Base-by-base conservation (phyloP, 1,140 invertebrate species). In the Pomacea maculata region DNA sequence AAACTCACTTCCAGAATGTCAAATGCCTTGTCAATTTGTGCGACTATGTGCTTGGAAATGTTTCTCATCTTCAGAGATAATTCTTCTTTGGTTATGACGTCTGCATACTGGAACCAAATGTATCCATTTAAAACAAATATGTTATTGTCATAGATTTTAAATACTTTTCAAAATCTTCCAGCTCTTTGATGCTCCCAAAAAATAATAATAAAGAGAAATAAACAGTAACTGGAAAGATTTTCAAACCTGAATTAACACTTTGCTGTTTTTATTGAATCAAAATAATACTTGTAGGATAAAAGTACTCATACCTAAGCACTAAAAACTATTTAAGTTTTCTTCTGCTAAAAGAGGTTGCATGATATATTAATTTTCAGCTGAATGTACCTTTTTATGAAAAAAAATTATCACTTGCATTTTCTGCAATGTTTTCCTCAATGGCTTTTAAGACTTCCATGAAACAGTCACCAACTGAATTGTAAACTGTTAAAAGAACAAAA, bases 381-480 rank as follows among this genome's bases (percentile, higher is more conserved):
- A 25, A 25, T 25, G 25, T 25, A 25, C 25, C 25, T 25, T 45
- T 45, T 45, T 45, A 45, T 45, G 34, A 45, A 2, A 45, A 45
- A 45, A 45, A 45, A 45, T 9, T 11, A 61, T 61, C 15, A 61
- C 57, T 61, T 61, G 9, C 57, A 61, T 17, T 65, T 73, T 61
- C n/a, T 73, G n/a, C 29, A 86, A 80, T 61, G 57, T 82, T 83
- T n/a, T 84, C 72, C 67, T 83, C 75, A 14, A 85, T 64, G n/a
- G 75, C 70, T n/a, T 82, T 63, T 80, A 84, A 64, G 19, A 80
- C 83, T 76, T 86, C 84, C 67, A 79, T 79, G n/a, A 84, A 72
- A 45, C 85, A 85, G 57, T 84, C 83, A 52, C 79, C 80, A 45
- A 86, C 79, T 21, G 82, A 83, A 81, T 85, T 85, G 77, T 84